These are phyloP conservation scores for Orchesellides sinensis DNA, from an alignment of 2,888 invertebrate species.

Conservation along the genomic window DNA sequence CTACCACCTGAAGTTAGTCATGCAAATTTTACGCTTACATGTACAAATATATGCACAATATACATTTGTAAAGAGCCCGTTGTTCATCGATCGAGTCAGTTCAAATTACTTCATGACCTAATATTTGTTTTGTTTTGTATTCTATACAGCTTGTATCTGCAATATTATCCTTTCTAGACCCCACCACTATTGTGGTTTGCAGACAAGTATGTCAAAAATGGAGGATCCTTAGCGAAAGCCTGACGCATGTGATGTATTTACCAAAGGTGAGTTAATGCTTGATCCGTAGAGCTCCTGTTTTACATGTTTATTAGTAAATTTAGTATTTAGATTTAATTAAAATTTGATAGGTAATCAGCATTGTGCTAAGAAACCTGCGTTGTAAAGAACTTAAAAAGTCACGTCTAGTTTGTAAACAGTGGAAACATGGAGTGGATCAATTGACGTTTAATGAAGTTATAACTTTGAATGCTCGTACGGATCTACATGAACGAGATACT, in stretches of 20 bases:
- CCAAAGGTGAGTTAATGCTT: conserved; percentile 10
- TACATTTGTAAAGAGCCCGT: neutral
- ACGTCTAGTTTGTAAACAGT: conserved; percentile 32
- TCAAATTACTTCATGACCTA: neutral
- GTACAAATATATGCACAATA: no score
- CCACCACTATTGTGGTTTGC: neutral
- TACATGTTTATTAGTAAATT: neutral
- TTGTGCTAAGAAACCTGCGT: neutral
- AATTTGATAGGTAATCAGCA: conserved; percentile 2
- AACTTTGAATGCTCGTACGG: conserved; percentile 9
- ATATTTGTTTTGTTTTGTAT: neutral
- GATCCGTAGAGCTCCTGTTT: neutral
- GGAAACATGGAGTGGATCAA: conserved; percentile 30
- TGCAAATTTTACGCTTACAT: no score
- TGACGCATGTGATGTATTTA: conserved; percentile 30
- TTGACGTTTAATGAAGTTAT: neutral
- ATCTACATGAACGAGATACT: neutral
- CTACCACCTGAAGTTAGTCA: conserved; percentile 40
- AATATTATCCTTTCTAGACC: conserved; percentile 40
- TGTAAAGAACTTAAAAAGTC: neutral
- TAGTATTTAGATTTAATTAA: neutral
- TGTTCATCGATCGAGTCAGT: neutral
- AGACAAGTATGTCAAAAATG: conserved; percentile 37
- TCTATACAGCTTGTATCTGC: conserved; percentile 28
- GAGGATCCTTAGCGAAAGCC: conserved; percentile 6